Evolutionary conservation across 2,888 invertebrate genomes (phyloP), one percentile per base, ranked within the genome.

Genomic region (Acrobasis repandana): DNA sequence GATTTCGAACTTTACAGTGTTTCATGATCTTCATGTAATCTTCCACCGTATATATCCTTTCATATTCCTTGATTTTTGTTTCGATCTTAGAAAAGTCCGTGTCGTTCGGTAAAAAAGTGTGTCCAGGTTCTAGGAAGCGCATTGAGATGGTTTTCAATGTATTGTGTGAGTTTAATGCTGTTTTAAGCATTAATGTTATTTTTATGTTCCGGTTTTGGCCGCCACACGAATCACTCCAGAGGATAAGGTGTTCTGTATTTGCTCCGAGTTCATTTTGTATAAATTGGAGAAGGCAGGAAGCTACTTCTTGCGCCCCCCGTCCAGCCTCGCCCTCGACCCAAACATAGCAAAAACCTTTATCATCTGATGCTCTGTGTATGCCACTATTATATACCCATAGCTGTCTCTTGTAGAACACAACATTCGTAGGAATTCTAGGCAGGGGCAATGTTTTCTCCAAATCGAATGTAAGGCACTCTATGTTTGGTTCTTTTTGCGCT

Each of bases 351-450:
- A 63, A 62, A 4, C 63, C 67, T 61, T 68, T 65, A 20, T 59
- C 59, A 36, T 64, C 61, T 61, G 62, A 65, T 18, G 65, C 73
- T 57, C 63, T 62, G 65, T 73, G 69, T 52, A 74, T 65, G 2
- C 70, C 71, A 43, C 65, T 61, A 58, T 73, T 75, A 61, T 72
- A 66, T 2, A 75, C 60, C 65, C 72, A 72, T 15, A 74, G 63
- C 50, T 74, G 72, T 9, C 72, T 60, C 51, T 72, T 72, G 36
- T 71, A 72, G 61, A 68, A 71, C 57, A 71, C 62, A 36, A 72
- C 67, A 62, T 63, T 67, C n/a, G 71, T 73, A 16, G 73, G 68
- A 38, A 70, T 18, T 62, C 61, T 60, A 4, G 69, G 68, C 51
- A 71, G 56, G 43, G 66, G 60, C 20, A 66, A 66, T 11, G 67